Percentiles rank a stretch among this genome's conserved stretches.
Evolutionary conservation across 1,140 invertebrate genomes (phyloP).

Genomic region (Charaxes varanes): DNA sequence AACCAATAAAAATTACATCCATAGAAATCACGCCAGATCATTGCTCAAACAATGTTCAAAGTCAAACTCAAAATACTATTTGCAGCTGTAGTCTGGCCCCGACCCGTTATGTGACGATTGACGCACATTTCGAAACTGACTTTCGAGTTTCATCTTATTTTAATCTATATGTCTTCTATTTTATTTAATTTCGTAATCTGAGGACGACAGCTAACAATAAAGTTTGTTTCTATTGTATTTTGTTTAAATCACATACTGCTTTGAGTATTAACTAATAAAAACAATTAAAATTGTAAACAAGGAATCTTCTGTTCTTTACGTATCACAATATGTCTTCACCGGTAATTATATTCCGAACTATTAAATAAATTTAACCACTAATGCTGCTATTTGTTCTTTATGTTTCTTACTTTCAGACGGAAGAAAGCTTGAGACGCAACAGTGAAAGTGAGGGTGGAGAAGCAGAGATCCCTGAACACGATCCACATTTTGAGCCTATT

Average conservation of each 20-base stretch:
- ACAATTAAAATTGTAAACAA: background rate
- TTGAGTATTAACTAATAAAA: background rate
- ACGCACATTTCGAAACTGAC: too few relatives aligned
- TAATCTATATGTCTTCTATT: too few relatives aligned
- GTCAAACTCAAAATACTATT: too few relatives aligned
- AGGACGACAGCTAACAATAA: constrained; percentile 10
- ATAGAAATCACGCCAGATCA: too few relatives aligned
- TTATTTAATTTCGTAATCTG: too few relatives aligned
- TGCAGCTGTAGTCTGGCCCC: too few relatives aligned
- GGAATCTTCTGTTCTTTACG: background rate
- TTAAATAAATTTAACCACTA: constrained; percentile 1
- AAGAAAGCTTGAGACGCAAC: constrained; percentile 59
- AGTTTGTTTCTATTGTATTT: constrained; percentile 19
- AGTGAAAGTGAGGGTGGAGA: constrained; percentile 61
- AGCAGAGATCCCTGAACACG: constrained; percentile 68
- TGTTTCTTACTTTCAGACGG: constrained; percentile 34
- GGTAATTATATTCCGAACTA: constrained; percentile 24
- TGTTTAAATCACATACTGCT: constrained; percentile 4
- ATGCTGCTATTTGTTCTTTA: constrained; percentile 16
- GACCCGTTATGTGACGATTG: too few relatives aligned
- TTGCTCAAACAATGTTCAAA: too few relatives aligned
- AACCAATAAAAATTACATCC: too few relatives aligned
- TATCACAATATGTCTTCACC: constrained; percentile 45
- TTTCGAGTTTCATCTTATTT: too few relatives aligned
- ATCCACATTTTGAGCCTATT: constrained; percentile 86